Evolutionary conservation across 2,888 invertebrate genomes (phyloP).

Genomic region (Taenaris catops): DNA sequence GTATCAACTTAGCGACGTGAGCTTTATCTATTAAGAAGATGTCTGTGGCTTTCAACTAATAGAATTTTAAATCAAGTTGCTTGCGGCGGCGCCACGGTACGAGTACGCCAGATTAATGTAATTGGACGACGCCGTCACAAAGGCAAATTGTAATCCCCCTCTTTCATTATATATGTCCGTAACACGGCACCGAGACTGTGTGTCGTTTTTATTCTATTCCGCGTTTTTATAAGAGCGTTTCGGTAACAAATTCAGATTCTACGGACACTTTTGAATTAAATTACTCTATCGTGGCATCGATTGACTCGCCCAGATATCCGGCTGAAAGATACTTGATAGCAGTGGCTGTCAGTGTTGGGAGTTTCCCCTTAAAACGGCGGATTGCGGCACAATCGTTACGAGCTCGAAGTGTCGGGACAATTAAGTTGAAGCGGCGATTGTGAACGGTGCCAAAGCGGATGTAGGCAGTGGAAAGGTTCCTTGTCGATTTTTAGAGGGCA

Average conservation of each 20-base stretch:
- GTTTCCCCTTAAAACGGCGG: constrained; percentile 69
- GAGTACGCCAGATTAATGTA: constrained; percentile 74
- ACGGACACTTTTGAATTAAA: constrained; percentile 30
- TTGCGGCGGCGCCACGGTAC: constrained; percentile 55
- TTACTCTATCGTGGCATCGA: constrained; percentile 35
- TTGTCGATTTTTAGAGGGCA: too few species aligned
- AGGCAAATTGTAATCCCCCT: constrained; percentile 77
- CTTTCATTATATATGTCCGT: constrained; percentile 64
- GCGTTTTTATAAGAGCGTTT: constrained; percentile 38
- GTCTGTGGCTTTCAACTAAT: constrained; percentile 75
- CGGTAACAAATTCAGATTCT: constrained; percentile 51
- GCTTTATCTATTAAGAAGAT: constrained; percentile 71
- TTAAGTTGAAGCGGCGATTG: constrained; percentile 79
- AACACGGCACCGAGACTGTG: constrained; percentile 56
- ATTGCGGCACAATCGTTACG: constrained; percentile 76
- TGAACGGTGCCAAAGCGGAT: constrained; percentile 77
- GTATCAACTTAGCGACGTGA: constrained; percentile 33
- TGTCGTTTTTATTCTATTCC: constrained; percentile 53
- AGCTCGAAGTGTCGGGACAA: constrained; percentile 75
- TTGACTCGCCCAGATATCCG: constrained; percentile 48
- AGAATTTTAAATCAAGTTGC: constrained; percentile 78
- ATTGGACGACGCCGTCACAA: constrained; percentile 76
- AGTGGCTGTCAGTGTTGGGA: constrained; percentile 46
- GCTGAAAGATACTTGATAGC: constrained; percentile 42
- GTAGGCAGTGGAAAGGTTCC: constrained; percentile 76